These are phyloP conservation scores for Tetramorium bicarinatum DNA, from an alignment of 2,888 invertebrate genomes.

Conservation along the genomic window DNA sequence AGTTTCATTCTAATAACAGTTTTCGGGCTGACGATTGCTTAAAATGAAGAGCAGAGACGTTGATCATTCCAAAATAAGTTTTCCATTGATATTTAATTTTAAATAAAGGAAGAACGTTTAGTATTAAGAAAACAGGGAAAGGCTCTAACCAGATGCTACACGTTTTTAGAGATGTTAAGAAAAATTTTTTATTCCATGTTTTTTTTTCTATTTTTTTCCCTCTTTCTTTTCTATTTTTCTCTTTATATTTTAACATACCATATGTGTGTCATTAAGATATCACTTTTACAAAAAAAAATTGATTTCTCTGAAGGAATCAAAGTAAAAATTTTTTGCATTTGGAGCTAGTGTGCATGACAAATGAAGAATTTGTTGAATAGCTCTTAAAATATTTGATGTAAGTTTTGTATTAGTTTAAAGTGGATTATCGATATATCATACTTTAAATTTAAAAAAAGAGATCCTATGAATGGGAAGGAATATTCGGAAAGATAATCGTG, in stretches of 20 bases:
- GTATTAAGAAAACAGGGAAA: slow-evolving; percentile 65
- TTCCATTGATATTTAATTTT: slow-evolving; percentile 63
- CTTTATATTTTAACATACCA: slow-evolving; percentile 32
- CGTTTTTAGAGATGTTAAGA: slow-evolving; percentile 53
- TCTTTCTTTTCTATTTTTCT: background rate
- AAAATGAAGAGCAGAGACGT: slow-evolving; percentile 61
- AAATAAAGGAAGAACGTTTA: slow-evolving; percentile 58
- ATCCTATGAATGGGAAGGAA: slow-evolving; percentile 57
- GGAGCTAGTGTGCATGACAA: slow-evolving; percentile 22
- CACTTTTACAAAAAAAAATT: slow-evolving; percentile 17
- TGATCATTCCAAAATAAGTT: slow-evolving; percentile 77
- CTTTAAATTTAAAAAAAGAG: slow-evolving; percentile 29
- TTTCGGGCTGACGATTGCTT: slow-evolving; percentile 60
- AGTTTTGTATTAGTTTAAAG: slow-evolving; percentile 52
- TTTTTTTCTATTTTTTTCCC: slow-evolving; percentile 16
- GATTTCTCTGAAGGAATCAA: slow-evolving; percentile 37
- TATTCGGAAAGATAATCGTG: slow-evolving; percentile 22
- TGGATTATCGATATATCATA: slow-evolving; percentile 38
- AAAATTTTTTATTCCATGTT: slow-evolving; percentile 41
- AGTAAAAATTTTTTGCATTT: slow-evolving; percentile 37
- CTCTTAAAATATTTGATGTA: slow-evolving; percentile 45
- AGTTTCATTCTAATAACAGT: slow-evolving; percentile 43
- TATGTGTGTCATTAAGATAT: slow-evolving; percentile 46
- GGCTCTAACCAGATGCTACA: slow-evolving; percentile 70
- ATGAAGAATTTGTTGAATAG: slow-evolving; percentile 29